A percentile compares a stretch with the other conserved stretches of the same genome.
Evolutionary conservation across 1,140 invertebrate genomes (phyloP).

Genomic region (Hydropsyche tenuis): DNA sequence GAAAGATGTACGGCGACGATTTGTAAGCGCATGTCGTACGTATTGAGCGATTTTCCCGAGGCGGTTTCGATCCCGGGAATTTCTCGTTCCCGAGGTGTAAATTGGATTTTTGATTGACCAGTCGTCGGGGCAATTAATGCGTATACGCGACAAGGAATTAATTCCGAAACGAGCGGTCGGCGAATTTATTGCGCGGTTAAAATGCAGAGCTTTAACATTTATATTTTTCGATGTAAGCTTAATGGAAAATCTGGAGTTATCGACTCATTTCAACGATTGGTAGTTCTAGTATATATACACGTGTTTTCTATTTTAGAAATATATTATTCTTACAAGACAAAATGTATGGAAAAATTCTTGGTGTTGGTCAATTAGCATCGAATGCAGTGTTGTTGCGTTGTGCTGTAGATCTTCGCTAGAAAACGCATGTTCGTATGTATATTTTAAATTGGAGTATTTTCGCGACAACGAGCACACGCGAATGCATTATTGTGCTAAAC

Average conservation of each 20-base stretch:
- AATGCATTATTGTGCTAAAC: constrained; percentile 23
- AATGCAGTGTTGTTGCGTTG: too few species aligned
- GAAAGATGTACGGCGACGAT: too few species aligned
- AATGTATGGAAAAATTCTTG: too few species aligned
- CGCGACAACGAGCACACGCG: neutral
- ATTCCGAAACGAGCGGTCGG: neutral
- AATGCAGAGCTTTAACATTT: too few species aligned
- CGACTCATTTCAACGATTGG: too few species aligned
- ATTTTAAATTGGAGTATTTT: constrained; percentile 13
- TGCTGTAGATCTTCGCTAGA: neutral
- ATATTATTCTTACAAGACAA: too few species aligned
- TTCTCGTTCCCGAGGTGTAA: constrained; percentile 30
- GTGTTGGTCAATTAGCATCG: too few species aligned
- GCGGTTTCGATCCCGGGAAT: constrained; percentile 1
- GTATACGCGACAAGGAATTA: neutral
- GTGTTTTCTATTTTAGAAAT: too few species aligned
- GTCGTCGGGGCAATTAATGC: constrained; percentile 32
- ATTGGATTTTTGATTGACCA: constrained; percentile 46
- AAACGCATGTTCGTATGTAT: neutral
- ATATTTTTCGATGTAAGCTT: too few species aligned
- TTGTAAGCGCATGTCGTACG: neutral
- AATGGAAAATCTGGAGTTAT: too few species aligned
- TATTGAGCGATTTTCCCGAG: constrained; percentile 16
- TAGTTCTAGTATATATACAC: too few species aligned
- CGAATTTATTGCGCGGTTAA: constrained; percentile 22